A percentile compares a stretch with the other conserved stretches of the same genome.
Evolutionary conservation across 1,140 invertebrate species (phyloP).

Genomic region (Pogonus chalceus): DNA sequence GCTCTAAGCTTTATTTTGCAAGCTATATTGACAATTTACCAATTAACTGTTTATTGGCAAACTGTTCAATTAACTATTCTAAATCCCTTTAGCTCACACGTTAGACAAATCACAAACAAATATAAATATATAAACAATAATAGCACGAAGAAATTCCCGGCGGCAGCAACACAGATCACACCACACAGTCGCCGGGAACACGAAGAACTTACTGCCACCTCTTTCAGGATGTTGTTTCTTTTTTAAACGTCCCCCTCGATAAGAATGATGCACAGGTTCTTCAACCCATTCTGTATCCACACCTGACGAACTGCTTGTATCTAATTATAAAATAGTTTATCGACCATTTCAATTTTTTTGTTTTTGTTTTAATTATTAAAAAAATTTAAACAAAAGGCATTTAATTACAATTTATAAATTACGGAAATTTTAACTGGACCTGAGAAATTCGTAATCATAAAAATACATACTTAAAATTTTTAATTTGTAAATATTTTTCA

Average conservation of each 20-base stretch:
- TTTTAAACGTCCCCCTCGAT: too few relatives aligned
- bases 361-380: too few relatives aligned
- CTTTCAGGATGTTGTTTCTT: constrained; percentile 35
- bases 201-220: constrained; percentile 41
- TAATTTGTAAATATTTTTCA: background rate
- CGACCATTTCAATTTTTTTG: background rate
- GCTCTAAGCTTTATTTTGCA: too few relatives aligned
- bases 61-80: too few relatives aligned
- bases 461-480: background rate
- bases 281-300: constrained; percentile 36
- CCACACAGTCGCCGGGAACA: constrained; percentile 11
- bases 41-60: too few relatives aligned
- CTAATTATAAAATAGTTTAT: constrained; percentile 3
- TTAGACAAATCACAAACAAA: constrained; percentile 9
- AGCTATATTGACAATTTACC: too few relatives aligned
- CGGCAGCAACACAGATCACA: constrained; percentile 10
- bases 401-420: too few relatives aligned
- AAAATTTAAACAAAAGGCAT: too few relatives aligned
- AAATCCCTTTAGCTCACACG: too few relatives aligned
- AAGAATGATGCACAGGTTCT: constrained; percentile 19
- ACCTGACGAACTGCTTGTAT: background rate
- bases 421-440: too few relatives aligned
- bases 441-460: background rate
- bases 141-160: constrained; percentile 9
- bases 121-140: constrained; percentile 10